Percentiles rank a stretch among this genome's conserved stretches.
Conservation (phyloP, 2,888 invertebrate genomes). For the Phalera bucephala region DNA sequence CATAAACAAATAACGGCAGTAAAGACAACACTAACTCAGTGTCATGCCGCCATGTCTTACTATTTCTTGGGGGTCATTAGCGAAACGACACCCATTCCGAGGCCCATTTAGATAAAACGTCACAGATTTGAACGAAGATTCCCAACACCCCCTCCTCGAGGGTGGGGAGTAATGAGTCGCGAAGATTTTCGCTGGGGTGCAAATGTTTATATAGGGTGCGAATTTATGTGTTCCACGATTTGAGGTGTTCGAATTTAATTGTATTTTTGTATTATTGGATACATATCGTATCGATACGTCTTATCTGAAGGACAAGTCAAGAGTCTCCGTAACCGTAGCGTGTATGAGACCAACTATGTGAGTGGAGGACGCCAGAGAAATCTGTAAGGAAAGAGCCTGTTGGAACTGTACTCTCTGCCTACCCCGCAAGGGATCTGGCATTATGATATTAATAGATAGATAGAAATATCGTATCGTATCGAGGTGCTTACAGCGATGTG, state of each 20-base stretch:
- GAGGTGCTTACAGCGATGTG: too few species aligned
- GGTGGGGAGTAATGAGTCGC: slow-evolving; percentile 73
- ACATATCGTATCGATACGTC: too few species aligned
- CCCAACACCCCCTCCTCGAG: slow-evolving; percentile 32
- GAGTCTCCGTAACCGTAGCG: too few species aligned
- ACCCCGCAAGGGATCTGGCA: too few species aligned
- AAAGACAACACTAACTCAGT: slow-evolving; percentile 51
- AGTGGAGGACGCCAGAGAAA: too few species aligned
- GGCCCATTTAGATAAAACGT: slow-evolving; percentile 83
- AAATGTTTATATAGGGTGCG: slow-evolving; percentile 80
- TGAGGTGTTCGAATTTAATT: slow-evolving; percentile 36
- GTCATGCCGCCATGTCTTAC: slow-evolving; percentile 63
- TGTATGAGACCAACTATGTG: too few species aligned
- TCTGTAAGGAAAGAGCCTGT: too few species aligned
- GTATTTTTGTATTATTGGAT: too few species aligned
- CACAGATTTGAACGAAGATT: slow-evolving; percentile 81
- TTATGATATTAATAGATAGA: too few species aligned
- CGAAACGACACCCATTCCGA: slow-evolving; percentile 76
- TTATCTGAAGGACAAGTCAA: too few species aligned
- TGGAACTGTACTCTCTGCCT: too few species aligned
- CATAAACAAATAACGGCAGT: slow-evolving; percentile 27
- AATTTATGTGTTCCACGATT: slow-evolving; percentile 61
- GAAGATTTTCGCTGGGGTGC: slow-evolving; percentile 78
- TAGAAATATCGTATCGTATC: too few species aligned
- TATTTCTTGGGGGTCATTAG: slow-evolving; percentile 81